phyloP scores from a whole-genome alignment of 2,888 invertebrate species.

The Selenia dentaria region DNA sequence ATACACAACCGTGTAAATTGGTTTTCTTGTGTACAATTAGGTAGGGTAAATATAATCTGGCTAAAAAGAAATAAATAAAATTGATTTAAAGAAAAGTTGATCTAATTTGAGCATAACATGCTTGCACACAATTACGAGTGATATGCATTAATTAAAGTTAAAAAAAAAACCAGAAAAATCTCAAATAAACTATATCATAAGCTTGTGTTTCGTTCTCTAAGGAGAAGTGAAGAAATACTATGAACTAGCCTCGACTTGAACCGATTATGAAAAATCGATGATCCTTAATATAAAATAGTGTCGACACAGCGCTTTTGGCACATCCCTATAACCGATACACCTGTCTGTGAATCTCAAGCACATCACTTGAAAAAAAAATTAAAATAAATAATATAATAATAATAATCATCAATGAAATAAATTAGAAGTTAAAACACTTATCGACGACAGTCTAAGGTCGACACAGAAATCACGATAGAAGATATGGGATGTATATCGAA shows the following conservation, averaged over 20 bases:
- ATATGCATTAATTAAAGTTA: constrained; percentile 51
- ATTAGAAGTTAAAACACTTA: too few relatives aligned
- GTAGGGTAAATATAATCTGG: constrained; percentile 25
- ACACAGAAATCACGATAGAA: too few relatives aligned
- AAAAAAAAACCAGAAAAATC: constrained; percentile 10
- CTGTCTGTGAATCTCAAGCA: constrained; percentile 14
- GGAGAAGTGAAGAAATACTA: constrained; percentile 43
- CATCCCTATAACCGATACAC: constrained; percentile 28
- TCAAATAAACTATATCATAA: constrained; percentile 18
- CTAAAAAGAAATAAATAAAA: constrained; percentile 38
- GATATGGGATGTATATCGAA: too few relatives aligned
- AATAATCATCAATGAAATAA: too few relatives aligned
- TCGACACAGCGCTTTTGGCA: constrained; percentile 43
- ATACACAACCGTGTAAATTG: constrained; percentile 23
- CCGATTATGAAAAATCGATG: constrained; percentile 51
- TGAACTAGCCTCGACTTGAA: constrained; percentile 62
- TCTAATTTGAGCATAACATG: constrained; percentile 59
- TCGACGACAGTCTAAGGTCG: too few relatives aligned
- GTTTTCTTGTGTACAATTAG: constrained; percentile 17
- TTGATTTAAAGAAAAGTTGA: constrained; percentile 44
- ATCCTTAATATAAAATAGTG: constrained; percentile 78
- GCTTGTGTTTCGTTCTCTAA: constrained; percentile 38
- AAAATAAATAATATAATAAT: too few relatives aligned
- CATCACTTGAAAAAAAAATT: too few relatives aligned
- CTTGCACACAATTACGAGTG: constrained; percentile 36